Conservation (phyloP, 2,888 invertebrate species). For the Miltochrista miniata region DNA sequence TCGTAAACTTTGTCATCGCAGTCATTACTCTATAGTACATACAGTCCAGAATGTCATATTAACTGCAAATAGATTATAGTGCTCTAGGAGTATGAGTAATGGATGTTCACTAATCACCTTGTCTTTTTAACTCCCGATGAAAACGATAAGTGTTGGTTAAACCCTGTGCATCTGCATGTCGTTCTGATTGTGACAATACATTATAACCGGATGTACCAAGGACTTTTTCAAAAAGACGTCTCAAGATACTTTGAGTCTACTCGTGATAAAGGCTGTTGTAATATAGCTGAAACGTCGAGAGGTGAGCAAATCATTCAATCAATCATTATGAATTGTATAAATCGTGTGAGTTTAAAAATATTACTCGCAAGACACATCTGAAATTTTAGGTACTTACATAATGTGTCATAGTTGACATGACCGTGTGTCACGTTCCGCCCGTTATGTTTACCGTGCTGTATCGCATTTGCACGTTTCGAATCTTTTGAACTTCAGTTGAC, state of each 20-base stretch:
- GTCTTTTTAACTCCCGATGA: too few species aligned
- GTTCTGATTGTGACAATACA: too few species aligned
- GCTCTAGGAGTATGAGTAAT: neutral
- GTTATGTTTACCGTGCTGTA: constrained; percentile 32
- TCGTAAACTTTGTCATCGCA: neutral
- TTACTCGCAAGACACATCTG: constrained; percentile 20
- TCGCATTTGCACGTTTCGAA: constrained; percentile 43
- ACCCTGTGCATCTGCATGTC: too few species aligned
- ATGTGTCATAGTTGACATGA: neutral
- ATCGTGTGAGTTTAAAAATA: too few species aligned
- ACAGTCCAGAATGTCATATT: neutral
- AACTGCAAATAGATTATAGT: neutral
- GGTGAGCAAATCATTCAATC: too few species aligned
- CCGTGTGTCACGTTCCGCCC: constrained; percentile 20
- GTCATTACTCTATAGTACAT: neutral
- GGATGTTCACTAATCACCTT: neutral
- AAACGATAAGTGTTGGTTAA: too few species aligned
- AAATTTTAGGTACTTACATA: neutral
- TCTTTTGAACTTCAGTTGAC: constrained; percentile 15
- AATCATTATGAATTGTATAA: too few species aligned
- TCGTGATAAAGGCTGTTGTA: too few species aligned
- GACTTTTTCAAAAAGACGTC: too few species aligned
- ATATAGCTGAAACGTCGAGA: too few species aligned
- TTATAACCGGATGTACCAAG: too few species aligned
- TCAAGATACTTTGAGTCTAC: too few species aligned